These are phyloP conservation scores for Amphiprion clarkii DNA, from an alignment of 2,797 vertebrate species.

Conservation along the genomic window DNA sequence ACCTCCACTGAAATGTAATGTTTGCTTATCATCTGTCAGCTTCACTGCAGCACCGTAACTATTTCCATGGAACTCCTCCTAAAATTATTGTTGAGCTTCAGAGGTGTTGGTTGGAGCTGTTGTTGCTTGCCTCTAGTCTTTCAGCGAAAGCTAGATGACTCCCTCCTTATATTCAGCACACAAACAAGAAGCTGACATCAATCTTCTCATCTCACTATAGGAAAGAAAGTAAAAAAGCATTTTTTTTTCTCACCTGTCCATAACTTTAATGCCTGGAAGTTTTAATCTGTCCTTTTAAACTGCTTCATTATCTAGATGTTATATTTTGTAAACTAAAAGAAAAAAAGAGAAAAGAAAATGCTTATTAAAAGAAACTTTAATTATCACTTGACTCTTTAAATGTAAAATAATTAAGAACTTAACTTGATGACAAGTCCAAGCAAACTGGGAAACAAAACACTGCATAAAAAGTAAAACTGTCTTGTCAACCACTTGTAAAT, in stretches of 20 bases:
- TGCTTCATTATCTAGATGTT: not conserved
- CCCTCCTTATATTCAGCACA: no score
- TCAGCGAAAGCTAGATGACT: no score
- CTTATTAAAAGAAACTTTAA: constrained; percentile 25
- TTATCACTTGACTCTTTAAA: constrained; percentile 29
- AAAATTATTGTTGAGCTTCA: no score
- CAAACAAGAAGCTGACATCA: not conserved
- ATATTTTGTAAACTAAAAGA: no score
- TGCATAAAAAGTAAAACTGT: constrained; percentile 6
- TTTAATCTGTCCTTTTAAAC: not conserved
- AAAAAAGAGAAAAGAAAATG: not conserved
- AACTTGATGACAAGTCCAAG: not conserved
- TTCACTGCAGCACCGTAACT: no score
- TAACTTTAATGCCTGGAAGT: not conserved
- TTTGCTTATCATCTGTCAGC: no score
- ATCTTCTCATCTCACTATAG: not conserved
- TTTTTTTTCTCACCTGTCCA: not conserved
- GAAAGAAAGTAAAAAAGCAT: not conserved
- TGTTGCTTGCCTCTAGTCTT: not conserved
- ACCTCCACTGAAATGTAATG: no score
- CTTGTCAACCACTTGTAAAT: constrained; percentile 12
- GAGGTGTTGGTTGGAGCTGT: not conserved
- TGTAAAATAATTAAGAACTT: not conserved
- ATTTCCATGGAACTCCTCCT: no score
- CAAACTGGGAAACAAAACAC: constrained; percentile 9